Evolutionary conservation across 2,888 invertebrate genomes (phyloP).

Genomic region (Piscicola geometra): DNA sequence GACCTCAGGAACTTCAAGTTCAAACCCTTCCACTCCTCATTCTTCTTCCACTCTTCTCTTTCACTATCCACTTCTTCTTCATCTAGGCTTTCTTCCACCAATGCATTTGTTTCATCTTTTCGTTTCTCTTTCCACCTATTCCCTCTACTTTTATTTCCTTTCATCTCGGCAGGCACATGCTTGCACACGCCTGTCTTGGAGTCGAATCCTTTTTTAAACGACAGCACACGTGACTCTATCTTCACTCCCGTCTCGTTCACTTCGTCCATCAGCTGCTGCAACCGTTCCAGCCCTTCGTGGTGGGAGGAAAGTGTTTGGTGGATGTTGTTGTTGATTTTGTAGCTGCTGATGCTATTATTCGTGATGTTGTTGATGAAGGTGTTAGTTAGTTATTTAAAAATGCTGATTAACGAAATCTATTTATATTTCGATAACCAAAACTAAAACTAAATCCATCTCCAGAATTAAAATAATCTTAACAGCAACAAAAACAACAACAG

Average conservation of each 20-base stretch:
- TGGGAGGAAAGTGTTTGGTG: too few relatives aligned
- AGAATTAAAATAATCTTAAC: too few relatives aligned
- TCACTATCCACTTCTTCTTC: not conserved
- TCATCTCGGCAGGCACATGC: not conserved
- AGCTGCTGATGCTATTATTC: too few relatives aligned
- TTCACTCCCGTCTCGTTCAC: not conserved
- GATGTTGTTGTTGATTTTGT: too few relatives aligned
- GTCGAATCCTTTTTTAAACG: not conserved
- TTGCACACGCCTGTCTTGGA: not conserved
- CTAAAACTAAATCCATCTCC: too few relatives aligned
- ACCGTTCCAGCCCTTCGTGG: slow-evolving; percentile 15
- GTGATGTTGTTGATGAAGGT: too few relatives aligned
- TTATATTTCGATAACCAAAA: too few relatives aligned
- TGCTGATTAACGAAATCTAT: too few relatives aligned
- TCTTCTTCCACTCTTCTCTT: not conserved
- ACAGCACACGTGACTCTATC: slow-evolving; percentile 2
- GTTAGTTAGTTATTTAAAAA: too few relatives aligned
- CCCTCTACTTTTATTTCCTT: not conserved
- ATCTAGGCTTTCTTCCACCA: not conserved
- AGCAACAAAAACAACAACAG: too few relatives aligned
- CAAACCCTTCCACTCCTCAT: not conserved
- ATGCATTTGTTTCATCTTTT: not conserved
- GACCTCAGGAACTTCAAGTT: not conserved
- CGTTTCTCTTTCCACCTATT: too few relatives aligned
- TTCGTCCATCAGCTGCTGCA: slow-evolving; percentile 29